Evolutionary conservation across 2,888 invertebrate genomes (phyloP), one percentile per base, ranked within the genome.

Genomic region (Myopa testacea): DNA sequence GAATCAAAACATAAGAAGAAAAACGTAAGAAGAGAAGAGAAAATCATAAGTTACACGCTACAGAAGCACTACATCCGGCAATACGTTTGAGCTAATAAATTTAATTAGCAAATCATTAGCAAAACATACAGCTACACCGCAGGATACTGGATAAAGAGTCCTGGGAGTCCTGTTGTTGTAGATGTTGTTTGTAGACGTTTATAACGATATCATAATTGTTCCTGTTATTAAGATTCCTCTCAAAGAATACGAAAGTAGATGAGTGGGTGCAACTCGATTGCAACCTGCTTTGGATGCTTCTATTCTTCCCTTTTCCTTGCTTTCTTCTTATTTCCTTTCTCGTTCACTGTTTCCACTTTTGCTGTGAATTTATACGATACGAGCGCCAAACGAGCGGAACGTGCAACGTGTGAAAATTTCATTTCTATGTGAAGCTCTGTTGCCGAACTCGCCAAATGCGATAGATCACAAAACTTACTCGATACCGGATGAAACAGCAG

Each of bases 31-130:
- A 45, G 10, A 45, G 45, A 10, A 10, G 45, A 10, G 10, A 45
- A 45, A 45, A 45, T 10, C 45, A 10, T 45, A 1, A 3, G 10
- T 10, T 45, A 8, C 45, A 4, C n/a, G 34, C 16, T 16, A 19
- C 34, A 4, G 37, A 38, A 65, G 37, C 12, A 34, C 10, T 14
- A 38, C 50, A 55, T 50, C 50, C 55, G 52, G 40, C 52, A 55
- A 52, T 14, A 37, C 8, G 67, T 52, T 26, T 34, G 14, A 34
- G 55, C 40, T 34, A 40, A 68, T 58, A 67, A 75, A 58, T 75
- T 75, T 65, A 75, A 75, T 75, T 75, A 75, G 38, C 55, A 68
- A 75, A 68, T 75, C 58, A 75, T 75, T 75, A 75, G 45, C 55
- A 34, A 16, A 75, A 55, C 67, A 68, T 58, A 58, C 50, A 45